These are phyloP conservation scores for Tenrec ecaudatus DNA, from an alignment of 2,113 vertebrate genomes.

Conservation along the genomic window DNA sequence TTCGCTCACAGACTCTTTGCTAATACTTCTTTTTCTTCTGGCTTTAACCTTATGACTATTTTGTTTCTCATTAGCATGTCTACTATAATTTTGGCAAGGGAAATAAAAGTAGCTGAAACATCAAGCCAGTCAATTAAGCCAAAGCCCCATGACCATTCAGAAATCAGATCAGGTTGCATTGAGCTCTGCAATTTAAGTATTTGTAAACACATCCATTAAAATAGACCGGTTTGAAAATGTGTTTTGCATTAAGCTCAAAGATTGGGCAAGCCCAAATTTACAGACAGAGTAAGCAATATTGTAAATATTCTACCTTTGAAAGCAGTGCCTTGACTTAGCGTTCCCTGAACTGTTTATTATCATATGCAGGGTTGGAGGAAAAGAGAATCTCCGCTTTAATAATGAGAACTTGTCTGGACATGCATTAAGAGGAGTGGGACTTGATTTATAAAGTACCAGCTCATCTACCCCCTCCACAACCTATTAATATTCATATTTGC, in stretches of 20 bases:
- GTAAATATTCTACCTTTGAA: slow-evolving; percentile 59
- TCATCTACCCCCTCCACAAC: background rate
- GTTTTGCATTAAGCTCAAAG: slow-evolving; percentile 77
- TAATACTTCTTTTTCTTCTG: slow-evolving; percentile 52
- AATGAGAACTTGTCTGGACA: background rate
- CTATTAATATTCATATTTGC: background rate
- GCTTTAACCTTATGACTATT: slow-evolving; percentile 51
- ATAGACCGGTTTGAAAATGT: slow-evolving; percentile 66
- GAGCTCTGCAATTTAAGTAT: slow-evolving; percentile 73
- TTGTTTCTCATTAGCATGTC: slow-evolving; percentile 71
- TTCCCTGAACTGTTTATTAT: slow-evolving; percentile 50
- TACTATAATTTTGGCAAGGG: slow-evolving; percentile 68
- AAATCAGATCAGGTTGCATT: slow-evolving; percentile 73
- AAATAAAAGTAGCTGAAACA: slow-evolving; percentile 79
- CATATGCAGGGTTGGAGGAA: slow-evolving; percentile 47
- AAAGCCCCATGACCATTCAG: slow-evolving; percentile 68
- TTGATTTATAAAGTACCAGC: slow-evolving; percentile 20
- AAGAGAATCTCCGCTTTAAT: background rate
- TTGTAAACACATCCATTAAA: slow-evolving; percentile 76
- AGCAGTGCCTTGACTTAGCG: slow-evolving; percentile 20
- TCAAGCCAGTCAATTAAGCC: slow-evolving; percentile 76
- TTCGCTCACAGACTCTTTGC: background rate
- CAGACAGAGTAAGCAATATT: slow-evolving; percentile 66
- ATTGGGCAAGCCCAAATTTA: slow-evolving; percentile 58
- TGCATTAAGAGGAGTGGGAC: background rate